phyloP scores from a whole-genome alignment of 35 echinoderm and acorn worm species.

The Lytechinus pictus region DNA sequence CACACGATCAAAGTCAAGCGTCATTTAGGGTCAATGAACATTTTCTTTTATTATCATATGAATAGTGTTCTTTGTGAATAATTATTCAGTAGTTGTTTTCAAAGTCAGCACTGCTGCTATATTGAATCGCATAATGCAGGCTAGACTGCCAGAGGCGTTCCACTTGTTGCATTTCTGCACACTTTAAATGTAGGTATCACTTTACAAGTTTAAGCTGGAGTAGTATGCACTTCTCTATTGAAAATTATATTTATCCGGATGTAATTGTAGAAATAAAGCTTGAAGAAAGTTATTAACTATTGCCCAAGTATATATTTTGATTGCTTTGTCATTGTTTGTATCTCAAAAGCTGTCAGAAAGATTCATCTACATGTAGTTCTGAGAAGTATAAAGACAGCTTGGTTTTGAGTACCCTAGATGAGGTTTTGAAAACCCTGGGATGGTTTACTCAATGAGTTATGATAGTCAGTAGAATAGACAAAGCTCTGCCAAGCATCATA shows the following conservation, averaged over 20 bases:
- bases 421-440: background rate
- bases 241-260: background rate
- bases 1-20: too few species aligned
- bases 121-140: too few species aligned
- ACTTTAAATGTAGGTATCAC: background rate
- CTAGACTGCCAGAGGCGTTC: too few species aligned
- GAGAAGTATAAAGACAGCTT: background rate
- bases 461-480: background rate
- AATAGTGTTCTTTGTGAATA: too few species aligned
- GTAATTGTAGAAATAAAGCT: background rate
- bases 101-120: too few species aligned
- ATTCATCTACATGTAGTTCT: background rate
- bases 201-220: background rate
- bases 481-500: background rate
- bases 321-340: background rate
- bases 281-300: background rate
- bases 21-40: too few species aligned
- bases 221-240: background rate
- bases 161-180: too few species aligned
- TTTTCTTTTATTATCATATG: too few species aligned
- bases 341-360: background rate
- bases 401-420: background rate
- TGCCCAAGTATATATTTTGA: background rate
- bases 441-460: constrained; percentile 5
- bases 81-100: too few species aligned